Conservation (phyloP, 2,888 invertebrate species). For the Drosophila ustulata region DNA sequence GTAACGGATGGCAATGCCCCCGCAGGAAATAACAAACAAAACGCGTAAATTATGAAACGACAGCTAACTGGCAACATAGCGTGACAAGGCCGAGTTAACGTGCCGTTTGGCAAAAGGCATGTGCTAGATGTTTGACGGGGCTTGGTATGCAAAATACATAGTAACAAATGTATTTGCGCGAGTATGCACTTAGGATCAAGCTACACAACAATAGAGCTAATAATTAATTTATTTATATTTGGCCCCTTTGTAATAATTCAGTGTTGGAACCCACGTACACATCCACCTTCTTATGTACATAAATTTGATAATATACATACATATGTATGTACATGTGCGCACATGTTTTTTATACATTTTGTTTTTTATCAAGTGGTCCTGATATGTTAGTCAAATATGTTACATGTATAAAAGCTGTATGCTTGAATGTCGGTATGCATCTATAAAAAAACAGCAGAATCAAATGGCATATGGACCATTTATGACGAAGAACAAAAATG, state of each 20-base stretch:
- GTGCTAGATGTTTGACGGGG: slow-evolving; percentile 3
- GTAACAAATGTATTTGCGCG: slow-evolving; percentile 7
- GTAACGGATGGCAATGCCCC: slow-evolving; percentile 32
- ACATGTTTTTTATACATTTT: slow-evolving; percentile 14
- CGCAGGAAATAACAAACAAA: slow-evolving; percentile 78
- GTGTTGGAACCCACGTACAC: slow-evolving; percentile 58
- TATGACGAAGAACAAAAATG: no score
- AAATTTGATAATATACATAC: slow-evolving; percentile 4
- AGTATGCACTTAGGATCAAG: slow-evolving; percentile 23
- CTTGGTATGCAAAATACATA: slow-evolving; percentile 45
- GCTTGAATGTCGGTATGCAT: no score
- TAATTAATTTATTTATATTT: slow-evolving; percentile 79
- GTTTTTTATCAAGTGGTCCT: slow-evolving; percentile 1
- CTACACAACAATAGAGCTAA: slow-evolving; percentile 61
- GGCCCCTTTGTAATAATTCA: slow-evolving; percentile 69
- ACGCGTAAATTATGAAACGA: slow-evolving; percentile 79
- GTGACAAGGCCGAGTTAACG: slow-evolving; percentile 72
- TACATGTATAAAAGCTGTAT: no score
- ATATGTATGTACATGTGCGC: neutral
- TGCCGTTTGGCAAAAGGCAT: slow-evolving; percentile 9
- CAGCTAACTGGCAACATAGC: slow-evolving; percentile 71
- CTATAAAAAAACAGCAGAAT: no score
- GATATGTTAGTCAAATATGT: neutral
- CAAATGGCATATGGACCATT: no score
- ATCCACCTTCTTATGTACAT: slow-evolving; percentile 16